These are phyloP conservation scores for Chelidonichthys spinosus DNA, from an alignment of 2,797 vertebrate species.

Conservation along the genomic window DNA sequence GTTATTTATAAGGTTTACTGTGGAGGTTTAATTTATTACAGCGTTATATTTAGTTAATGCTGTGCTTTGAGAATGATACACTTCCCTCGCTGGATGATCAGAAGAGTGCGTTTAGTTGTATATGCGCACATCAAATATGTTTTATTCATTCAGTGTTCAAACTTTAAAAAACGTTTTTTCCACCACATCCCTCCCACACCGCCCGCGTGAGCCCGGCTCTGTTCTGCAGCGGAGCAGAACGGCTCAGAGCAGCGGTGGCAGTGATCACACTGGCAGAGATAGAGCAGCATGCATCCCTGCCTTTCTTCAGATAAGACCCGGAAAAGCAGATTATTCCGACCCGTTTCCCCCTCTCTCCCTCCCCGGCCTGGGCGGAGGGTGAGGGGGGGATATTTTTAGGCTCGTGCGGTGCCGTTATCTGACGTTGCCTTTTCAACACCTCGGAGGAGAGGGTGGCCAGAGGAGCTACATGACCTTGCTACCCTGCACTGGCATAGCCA, in stretches of 20 bases:
- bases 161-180: neutral
- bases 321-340: slow-evolving; percentile 89
- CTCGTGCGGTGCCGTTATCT: slow-evolving; percentile 82
- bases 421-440: slow-evolving; percentile 87
- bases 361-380: slow-evolving; percentile 74
- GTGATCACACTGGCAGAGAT: slow-evolving; percentile 83
- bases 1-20: slow-evolving; percentile 22
- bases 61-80: neutral
- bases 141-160: slow-evolving; percentile 16
- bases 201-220: neutral
- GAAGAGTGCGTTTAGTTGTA: neutral
- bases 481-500: slow-evolving; percentile 55
- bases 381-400: slow-evolving; percentile 86
- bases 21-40: slow-evolving; percentile 27
- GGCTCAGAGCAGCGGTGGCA: slow-evolving; percentile 72
- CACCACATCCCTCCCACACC: neutral
- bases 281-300: slow-evolving; percentile 86
- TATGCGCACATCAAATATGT: slow-evolving; percentile 14
- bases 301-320: slow-evolving; percentile 91
- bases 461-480: slow-evolving; percentile 84
- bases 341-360: slow-evolving; percentile 71
- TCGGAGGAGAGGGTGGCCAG: slow-evolving; percentile 75
- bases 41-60: neutral
- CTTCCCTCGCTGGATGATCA: slow-evolving; percentile 8
- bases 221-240: slow-evolving; percentile 50